Conservation (phyloP, 2,888 invertebrate species). For the Nymphalis urticae region DNA sequence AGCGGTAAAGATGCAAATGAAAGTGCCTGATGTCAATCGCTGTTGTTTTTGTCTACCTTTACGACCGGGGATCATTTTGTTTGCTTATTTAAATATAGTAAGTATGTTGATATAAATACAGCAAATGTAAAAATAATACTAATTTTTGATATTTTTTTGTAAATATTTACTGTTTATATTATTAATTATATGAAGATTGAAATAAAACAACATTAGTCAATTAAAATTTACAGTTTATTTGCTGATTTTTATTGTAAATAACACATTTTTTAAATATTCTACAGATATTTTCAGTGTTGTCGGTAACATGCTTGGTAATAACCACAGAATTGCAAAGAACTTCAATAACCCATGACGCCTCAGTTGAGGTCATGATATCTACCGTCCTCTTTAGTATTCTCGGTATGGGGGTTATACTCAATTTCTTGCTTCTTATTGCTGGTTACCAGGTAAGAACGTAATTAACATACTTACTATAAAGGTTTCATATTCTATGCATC, state of each 20-base stretch:
- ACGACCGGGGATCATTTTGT: conserved; percentile 67
- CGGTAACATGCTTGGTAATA: conserved; percentile 59
- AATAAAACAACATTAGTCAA: too few relatives aligned
- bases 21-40: conserved; percentile 64
- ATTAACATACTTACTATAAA: not conserved
- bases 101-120: conserved; percentile 47
- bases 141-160: not conserved
- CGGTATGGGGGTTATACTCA: conserved; percentile 72
- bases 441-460: conserved; percentile 60
- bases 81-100: conserved; percentile 71
- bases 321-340: conserved; percentile 61
- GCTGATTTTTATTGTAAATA: not conserved
- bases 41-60: conserved; percentile 72
- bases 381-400: conserved; percentile 70
- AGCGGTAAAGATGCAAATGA: conserved; percentile 42
- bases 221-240: too few relatives aligned
- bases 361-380: conserved; percentile 61
- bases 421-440: conserved; percentile 64
- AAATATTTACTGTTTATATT: conserved; percentile 11
- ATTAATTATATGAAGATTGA: not conserved
- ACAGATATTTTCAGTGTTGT: conserved; percentile 61
- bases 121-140: not conserved
- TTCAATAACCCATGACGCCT: conserved; percentile 50
- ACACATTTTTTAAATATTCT: conserved; percentile 6
- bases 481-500: too few relatives aligned